Conservation (phyloP, 2,888 invertebrate genomes). For the Sinelater perroti region DNA sequence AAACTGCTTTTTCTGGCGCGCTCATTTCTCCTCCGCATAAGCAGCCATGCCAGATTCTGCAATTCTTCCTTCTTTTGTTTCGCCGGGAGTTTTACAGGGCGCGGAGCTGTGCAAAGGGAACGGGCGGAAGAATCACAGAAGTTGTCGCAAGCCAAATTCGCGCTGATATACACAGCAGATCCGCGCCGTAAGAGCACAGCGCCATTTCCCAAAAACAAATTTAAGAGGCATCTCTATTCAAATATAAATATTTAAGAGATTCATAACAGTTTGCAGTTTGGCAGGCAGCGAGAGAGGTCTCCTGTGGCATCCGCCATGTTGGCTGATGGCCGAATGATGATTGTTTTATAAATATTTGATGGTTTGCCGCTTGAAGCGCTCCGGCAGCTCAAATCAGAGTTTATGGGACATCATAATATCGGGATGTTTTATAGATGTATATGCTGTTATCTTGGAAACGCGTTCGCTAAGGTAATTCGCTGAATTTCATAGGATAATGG, state of each 20-base stretch:
- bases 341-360: conserved; percentile 64
- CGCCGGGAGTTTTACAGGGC: too few species aligned
- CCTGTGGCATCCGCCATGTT: conserved; percentile 60
- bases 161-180: conserved; percentile 4
- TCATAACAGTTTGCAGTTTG: conserved; percentile 62
- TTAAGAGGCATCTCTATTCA: conserved; percentile 63
- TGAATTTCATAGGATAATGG: conserved; percentile 55
- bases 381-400: conserved; percentile 61
- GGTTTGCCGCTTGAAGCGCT: conserved; percentile 52
- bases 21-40: too few species aligned
- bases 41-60: too few species aligned
- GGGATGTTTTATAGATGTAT: conserved; percentile 61
- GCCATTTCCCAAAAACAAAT: conserved; percentile 56
- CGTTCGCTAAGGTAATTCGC: conserved; percentile 54
- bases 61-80: too few species aligned
- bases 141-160: conserved; percentile 4
- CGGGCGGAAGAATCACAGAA: conserved; percentile 9
- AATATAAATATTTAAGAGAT: conserved; percentile 62
- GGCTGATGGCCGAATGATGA: conserved; percentile 64
- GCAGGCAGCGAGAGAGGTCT: conserved; percentile 50
- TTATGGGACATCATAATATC: conserved; percentile 63
- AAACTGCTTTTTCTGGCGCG: too few species aligned
- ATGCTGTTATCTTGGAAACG: conserved; percentile 55
- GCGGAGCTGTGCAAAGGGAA: not conserved
- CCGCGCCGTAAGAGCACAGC: conserved; percentile 26